Conservation (phyloP, 2,113 vertebrate genomes). For the Cynopterus brachyotis region DNA sequence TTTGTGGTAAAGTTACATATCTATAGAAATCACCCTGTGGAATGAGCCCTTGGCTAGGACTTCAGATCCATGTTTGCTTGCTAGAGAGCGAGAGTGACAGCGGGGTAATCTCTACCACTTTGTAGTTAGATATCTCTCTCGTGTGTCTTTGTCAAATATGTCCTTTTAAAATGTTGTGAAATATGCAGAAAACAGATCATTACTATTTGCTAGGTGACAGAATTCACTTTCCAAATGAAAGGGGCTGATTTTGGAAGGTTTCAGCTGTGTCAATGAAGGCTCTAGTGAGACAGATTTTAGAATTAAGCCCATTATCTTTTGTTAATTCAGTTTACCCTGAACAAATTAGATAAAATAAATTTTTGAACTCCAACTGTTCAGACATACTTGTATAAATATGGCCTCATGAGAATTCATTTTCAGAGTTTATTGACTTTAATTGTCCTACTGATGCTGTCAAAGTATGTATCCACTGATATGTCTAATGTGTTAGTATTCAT, state of each 20-base stretch:
- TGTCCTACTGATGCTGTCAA: not conserved
- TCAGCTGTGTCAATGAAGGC: not conserved
- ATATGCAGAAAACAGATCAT: conserved; percentile 45
- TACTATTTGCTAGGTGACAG: conserved; percentile 31
- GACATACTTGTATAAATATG: not conserved
- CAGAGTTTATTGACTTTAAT: conserved; percentile 11
- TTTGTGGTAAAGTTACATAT: not conserved
- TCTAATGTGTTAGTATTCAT: not conserved
- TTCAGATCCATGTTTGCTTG: conserved; percentile 33
- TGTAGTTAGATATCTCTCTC: not conserved
- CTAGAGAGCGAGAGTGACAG: conserved; percentile 9
- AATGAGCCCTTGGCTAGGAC: not conserved
- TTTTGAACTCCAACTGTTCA: not conserved
- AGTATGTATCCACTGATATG: not conserved
- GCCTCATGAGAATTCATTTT: conserved; percentile 14
- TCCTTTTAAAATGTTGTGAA: conserved; percentile 35
- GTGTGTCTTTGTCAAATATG: not conserved
- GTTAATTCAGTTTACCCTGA: conserved; percentile 30
- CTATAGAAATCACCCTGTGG: not conserved
- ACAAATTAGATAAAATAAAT: conserved; percentile 14
- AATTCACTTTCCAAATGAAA: conserved; percentile 51
- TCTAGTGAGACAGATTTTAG: conserved; percentile 46
- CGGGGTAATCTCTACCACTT: not conserved
- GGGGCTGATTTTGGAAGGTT: not conserved
- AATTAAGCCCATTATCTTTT: conserved; percentile 55